These are phyloP conservation scores for Corythornis madagascariensis DNA, from an alignment of 2,113 vertebrate genomes.

Conservation along the genomic window DNA sequence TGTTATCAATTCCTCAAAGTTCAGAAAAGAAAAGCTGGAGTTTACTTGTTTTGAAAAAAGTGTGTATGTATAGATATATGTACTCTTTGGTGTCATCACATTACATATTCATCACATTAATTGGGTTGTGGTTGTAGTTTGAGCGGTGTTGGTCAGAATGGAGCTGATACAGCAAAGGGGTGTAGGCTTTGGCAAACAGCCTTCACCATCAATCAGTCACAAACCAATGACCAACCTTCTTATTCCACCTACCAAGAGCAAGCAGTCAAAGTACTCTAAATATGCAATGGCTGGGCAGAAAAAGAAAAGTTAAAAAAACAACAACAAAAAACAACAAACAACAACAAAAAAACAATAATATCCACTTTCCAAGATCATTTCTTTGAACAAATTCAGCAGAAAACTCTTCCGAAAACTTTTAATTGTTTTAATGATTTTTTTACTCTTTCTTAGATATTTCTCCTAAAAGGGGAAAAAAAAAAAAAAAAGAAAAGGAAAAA, in stretches of 20 bases:
- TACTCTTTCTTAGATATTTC: not conserved
- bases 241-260: not conserved
- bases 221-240: not conserved
- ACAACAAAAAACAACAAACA: no score
- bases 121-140: not conserved
- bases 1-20: not conserved
- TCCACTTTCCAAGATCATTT: accelerated
- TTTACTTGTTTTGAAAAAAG: not conserved
- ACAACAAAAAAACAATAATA: no score
- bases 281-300: not conserved
- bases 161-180: not conserved
- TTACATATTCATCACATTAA: not conserved
- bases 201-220: accelerated
- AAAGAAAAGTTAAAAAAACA: not conserved
- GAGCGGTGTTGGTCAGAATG: not conserved
- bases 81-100: not conserved
- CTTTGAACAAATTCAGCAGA: not conserved
- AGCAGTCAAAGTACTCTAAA: not conserved
- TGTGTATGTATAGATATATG: accelerated
- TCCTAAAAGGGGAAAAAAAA: no score
- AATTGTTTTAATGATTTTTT: not conserved
- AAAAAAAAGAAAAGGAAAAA: not conserved
- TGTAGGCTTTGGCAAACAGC: not conserved
- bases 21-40: not conserved
- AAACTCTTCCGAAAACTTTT: not conserved